Base-by-base conservation (phyloP, 2,888 invertebrate species). In the Panorpa germanica region DNA sequence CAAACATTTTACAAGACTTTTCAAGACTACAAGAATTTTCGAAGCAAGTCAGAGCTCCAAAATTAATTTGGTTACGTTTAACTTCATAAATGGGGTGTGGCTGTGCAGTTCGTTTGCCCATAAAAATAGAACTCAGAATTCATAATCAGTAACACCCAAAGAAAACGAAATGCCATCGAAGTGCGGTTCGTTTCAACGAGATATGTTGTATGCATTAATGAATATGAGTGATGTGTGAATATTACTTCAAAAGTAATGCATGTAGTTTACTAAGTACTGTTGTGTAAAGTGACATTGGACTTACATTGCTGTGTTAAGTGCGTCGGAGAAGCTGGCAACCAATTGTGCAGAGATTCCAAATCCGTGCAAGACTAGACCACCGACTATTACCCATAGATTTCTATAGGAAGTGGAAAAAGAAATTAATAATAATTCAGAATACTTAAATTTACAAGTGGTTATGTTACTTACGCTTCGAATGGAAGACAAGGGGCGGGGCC, bases 291-390 rank as follows among this genome's bases (percentile, higher is more conserved):
- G n/a, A 29, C 41, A 16, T 25, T 21, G 17, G 40, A 63, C 75
- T 69, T 61, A 85, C 81, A 83, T 66, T 5, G 80, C 69, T 4
- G 77, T 77, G 37, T 71, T 63, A 6, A 88, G 61, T 6, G 83
- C 82, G 45, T 82, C 80, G 5, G 81, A 72, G 51, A 88, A 88
- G 4, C 82, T 80, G 1, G 85, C 76, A 7, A 88, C 85, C 19
- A 86, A 60, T 38, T 81, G 75, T 11, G 83, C 78, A 9, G 81
- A 75, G 48, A 85, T 73, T 9, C 85, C 85, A 9, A 86, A 46
- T 0, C 86, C 88, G 39, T 86, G 81, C 2, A 80, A 55, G 6
- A 82, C 63, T 29, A 86, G 52, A 1, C 80, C 80, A 2, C 63
- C 17, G 11, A 82, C 67, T 2, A 71, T 66, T 31, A 80, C 43